These are phyloP conservation scores for Equus przewalskii DNA, from an alignment of 2,113 vertebrate species.

Conservation along the genomic window DNA sequence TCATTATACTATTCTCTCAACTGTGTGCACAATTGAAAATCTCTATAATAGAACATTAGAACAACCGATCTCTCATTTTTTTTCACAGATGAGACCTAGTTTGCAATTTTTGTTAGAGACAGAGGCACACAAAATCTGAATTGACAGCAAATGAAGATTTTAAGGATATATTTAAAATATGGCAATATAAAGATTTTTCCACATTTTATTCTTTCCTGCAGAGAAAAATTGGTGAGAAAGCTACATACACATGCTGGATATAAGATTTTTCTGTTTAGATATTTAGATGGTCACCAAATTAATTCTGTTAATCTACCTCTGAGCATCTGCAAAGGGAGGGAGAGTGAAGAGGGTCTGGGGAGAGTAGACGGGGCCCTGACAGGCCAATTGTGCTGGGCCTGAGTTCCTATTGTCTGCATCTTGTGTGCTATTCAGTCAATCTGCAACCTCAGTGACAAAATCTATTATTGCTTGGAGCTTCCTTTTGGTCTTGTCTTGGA, in stretches of 20 bases:
- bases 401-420: not conserved
- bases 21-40: not conserved
- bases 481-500: slow-evolving; percentile 34
- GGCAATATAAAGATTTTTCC: slow-evolving; percentile 43
- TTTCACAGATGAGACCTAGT: slow-evolving; percentile 37
- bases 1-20: slow-evolving; percentile 10
- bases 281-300: slow-evolving; percentile 27
- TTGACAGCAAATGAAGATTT: slow-evolving; percentile 46
- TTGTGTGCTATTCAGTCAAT: not conserved
- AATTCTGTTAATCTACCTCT: not conserved
- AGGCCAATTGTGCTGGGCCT: not conserved
- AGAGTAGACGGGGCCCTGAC: not conserved
- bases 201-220: slow-evolving; percentile 35
- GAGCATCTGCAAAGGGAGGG: not conserved
- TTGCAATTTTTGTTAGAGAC: slow-evolving; percentile 41
- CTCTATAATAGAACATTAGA: slow-evolving; percentile 40
- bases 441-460: not conserved
- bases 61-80: not conserved
- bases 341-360: not conserved
- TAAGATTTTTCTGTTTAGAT: slow-evolving; percentile 31
- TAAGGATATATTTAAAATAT: slow-evolving; percentile 27
- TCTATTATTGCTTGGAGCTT: slow-evolving; percentile 43
- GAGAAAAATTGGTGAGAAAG: slow-evolving; percentile 48
- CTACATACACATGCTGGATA: not conserved
- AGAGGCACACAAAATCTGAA: slow-evolving; percentile 40